Evolutionary conservation across 2,113 vertebrate genomes (phyloP).

Genomic region (Micromys minutus): DNA sequence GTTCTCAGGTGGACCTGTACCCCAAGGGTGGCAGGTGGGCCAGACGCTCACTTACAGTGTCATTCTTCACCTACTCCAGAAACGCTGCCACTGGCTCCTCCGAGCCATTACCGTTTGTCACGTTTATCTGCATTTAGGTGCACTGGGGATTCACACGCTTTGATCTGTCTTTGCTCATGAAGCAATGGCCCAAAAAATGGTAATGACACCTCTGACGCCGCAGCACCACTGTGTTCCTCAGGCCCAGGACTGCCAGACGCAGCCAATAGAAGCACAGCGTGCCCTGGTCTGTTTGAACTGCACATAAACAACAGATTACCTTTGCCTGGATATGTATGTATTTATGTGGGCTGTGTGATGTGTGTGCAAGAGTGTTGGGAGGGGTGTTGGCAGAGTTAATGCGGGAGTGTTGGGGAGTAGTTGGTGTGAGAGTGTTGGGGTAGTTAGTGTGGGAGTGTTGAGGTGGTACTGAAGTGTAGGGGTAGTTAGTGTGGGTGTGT

Average conservation of each 20-base stretch:
- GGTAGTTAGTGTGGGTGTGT: too few relatives aligned
- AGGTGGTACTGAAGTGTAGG: neutral
- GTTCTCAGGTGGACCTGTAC: neutral
- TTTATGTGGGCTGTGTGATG: neutral
- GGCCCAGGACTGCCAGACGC: neutral
- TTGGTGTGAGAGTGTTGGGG: too few relatives aligned
- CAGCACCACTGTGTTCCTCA: neutral
- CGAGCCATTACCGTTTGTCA: slow-evolving; percentile 66
- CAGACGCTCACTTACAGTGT: slow-evolving; percentile 5
- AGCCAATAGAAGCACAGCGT: neutral
- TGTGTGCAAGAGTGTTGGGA: neutral
- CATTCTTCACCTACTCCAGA: slow-evolving; percentile 63
- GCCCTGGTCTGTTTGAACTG: neutral
- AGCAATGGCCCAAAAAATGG: slow-evolving; percentile 81
- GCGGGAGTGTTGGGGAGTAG: neutral
- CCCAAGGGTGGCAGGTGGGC: neutral
- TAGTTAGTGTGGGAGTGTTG: too few relatives aligned
- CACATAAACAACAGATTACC: neutral
- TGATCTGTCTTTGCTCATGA: slow-evolving; percentile 78
- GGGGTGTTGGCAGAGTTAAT: too few relatives aligned
- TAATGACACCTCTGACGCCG: slow-evolving; percentile 69
- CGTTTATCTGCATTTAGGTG: slow-evolving; percentile 78
- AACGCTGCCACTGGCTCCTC: slow-evolving; percentile 28
- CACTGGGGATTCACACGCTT: slow-evolving; percentile 62
- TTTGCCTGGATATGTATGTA: neutral